Conservation (phyloP, 2,113 vertebrate genomes). For the Aegypius monachus region DNA sequence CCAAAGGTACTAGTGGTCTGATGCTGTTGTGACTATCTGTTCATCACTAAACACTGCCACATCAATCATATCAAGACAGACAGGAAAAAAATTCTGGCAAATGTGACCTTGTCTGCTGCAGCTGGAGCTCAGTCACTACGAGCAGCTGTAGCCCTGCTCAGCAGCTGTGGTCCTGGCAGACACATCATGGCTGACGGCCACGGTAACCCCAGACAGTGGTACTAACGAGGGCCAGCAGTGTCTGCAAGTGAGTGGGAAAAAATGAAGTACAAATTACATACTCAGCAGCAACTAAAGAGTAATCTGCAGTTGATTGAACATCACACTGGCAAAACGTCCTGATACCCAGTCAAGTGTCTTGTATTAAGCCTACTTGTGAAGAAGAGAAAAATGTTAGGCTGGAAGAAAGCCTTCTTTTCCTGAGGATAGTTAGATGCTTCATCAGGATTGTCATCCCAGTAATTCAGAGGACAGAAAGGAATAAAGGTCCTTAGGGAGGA, state of each 20-base stretch:
- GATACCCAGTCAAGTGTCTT: background rate
- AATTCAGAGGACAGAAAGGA: background rate
- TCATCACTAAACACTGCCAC: background rate
- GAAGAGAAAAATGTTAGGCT: background rate
- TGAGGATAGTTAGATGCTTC: background rate
- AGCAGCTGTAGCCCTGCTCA: background rate
- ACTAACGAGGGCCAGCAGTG: background rate
- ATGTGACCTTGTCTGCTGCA: background rate
- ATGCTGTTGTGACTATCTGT: background rate
- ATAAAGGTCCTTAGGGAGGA: background rate
- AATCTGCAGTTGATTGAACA: background rate
- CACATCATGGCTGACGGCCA: background rate
- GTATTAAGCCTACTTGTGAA: background rate
- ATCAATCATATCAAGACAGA: background rate
- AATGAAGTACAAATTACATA: background rate
- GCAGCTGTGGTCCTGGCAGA: slow-evolving; percentile 41
- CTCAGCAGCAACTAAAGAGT: background rate
- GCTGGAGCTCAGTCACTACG: background rate
- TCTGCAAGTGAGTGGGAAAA: background rate
- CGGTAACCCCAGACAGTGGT: background rate
- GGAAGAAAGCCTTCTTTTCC: background rate
- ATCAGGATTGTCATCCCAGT: background rate
- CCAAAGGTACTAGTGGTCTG: background rate
- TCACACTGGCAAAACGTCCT: background rate
- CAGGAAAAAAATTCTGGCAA: background rate